phyloP scores from a whole-genome alignment of 2,797 vertebrate species.

The Acipenser oxyrinchus region DNA sequence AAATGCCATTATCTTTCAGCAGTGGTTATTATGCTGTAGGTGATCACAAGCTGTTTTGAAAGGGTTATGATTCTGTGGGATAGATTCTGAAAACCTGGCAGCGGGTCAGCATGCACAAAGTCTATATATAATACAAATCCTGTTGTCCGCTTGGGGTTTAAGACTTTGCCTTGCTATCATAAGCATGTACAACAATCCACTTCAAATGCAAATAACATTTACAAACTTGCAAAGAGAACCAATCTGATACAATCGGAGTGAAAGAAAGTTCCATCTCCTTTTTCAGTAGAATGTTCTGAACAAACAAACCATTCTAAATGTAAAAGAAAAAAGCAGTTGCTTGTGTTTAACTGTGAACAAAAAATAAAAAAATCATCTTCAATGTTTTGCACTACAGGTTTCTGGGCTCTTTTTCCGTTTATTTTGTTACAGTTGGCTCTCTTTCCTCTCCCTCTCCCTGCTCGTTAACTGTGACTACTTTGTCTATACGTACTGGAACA shows the following conservation, averaged over 20 bases:
- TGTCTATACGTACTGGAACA: not conserved
- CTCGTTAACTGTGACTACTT: not conserved
- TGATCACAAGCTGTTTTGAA: too few species aligned
- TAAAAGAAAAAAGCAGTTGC: slow-evolving; percentile 72
- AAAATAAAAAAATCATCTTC: slow-evolving; percentile 70
- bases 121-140: slow-evolving; percentile 43
- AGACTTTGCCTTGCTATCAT: slow-evolving; percentile 76
- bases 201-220: slow-evolving; percentile 57
- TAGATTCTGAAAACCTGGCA: too few species aligned
- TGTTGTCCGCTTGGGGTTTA: slow-evolving; percentile 67
- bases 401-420: slow-evolving; percentile 9
- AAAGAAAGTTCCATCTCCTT: slow-evolving; percentile 49
- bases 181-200: slow-evolving; percentile 90
- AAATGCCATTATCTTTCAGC: too few species aligned
- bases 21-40: too few species aligned
- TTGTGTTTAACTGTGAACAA: slow-evolving; percentile 99
- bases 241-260: slow-evolving; percentile 79
- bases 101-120: slow-evolving; percentile 13
- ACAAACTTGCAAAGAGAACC: slow-evolving; percentile 58
- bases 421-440: slow-evolving; percentile 20
- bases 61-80: too few species aligned
- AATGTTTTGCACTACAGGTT: slow-evolving; percentile 89
- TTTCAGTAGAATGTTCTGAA: slow-evolving; percentile 64
- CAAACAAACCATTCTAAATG: slow-evolving; percentile 49
- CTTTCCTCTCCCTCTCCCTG: not conserved